Percentiles rank a stretch among this genome's conserved stretches.
Evolutionary conservation across 2,888 invertebrate species (phyloP).

Genomic region (Ennomos quercinarius): DNA sequence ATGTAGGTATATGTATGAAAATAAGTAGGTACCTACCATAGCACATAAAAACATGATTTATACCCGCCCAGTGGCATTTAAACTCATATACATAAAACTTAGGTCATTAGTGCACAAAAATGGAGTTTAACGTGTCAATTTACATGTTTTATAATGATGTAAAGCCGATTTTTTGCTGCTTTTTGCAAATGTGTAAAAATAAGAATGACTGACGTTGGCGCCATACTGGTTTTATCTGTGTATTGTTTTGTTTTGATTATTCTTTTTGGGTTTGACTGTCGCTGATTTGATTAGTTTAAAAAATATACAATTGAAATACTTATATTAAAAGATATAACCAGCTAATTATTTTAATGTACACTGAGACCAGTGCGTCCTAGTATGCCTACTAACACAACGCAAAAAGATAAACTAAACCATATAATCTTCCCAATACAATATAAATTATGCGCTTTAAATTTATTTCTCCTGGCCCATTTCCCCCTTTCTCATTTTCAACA

Average conservation of each 20-base stretch:
- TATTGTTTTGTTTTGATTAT: neutral
- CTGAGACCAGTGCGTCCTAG: no score
- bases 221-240: constrained; percentile 13
- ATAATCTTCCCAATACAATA: no score
- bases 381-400: no score
- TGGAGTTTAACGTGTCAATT: constrained; percentile 44
- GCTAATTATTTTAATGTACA: no score
- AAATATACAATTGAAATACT: no score
- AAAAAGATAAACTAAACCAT: no score
- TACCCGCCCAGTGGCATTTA: constrained; percentile 28
- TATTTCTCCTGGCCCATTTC: no score
- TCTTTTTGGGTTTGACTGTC: neutral
- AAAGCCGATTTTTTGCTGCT: constrained; percentile 29
- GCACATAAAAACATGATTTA: constrained; percentile 25
- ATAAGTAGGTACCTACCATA: constrained; percentile 1
- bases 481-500: no score
- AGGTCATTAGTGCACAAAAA: constrained; percentile 42
- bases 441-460: no score
- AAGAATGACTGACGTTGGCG: constrained; percentile 38
- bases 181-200: constrained; percentile 42
- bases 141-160: constrained; percentile 44
- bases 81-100: constrained; percentile 22
- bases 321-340: no score
- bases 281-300: no score
- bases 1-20: no score